Evolutionary conservation across 1,140 invertebrate species (phyloP), one percentile per base, ranked within the genome.

Genomic region (Diorhabda elongata): DNA sequence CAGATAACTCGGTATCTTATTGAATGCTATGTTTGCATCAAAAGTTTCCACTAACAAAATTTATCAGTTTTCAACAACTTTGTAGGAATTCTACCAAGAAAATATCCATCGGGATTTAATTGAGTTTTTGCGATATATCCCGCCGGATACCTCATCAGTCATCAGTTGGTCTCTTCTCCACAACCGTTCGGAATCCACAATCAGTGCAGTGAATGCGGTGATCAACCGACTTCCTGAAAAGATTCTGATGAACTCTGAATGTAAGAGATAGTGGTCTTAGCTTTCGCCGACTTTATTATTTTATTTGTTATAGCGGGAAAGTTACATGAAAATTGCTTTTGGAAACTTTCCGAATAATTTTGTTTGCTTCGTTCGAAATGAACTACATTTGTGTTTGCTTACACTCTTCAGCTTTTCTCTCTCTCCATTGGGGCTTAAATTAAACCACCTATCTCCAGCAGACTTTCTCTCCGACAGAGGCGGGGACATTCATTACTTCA

Each of bases 141-240:
- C 58, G 58, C 58, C 57, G 44, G 64, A 60, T 66, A 58, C 64
- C 68, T 66, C 67, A 72, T 72, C 71, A 69, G 58, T 72, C 71
- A 72, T 72, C 71, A 69, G 64, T n/a, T 45, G 47, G 47, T 7
- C 64, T 59, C 67, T 72, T 72, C 67, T 72, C 64, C 58, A 9
- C 44, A 26, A 43, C 58, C 42, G 57, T 61, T 47, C 68, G 64
- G 64, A 71, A 71, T 71, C 62, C 67, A 61, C 58, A 60, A 62
- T 67, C 66, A 66, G 47, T 52, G 59, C 47, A 58, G 61, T 72
- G 71, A 72, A 72, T 72, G 71, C 71, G 69, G 61, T 72, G 68
- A 72, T 72, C 71, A 72, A 68, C 42, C 47, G 61, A 44, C 69
- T 70, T 72, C 71, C 71, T 72, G 71, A 72, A 72, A 72, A 68